Base-by-base conservation (phyloP, 2,797 vertebrate species). In the Gorsachius magnificus region DNA sequence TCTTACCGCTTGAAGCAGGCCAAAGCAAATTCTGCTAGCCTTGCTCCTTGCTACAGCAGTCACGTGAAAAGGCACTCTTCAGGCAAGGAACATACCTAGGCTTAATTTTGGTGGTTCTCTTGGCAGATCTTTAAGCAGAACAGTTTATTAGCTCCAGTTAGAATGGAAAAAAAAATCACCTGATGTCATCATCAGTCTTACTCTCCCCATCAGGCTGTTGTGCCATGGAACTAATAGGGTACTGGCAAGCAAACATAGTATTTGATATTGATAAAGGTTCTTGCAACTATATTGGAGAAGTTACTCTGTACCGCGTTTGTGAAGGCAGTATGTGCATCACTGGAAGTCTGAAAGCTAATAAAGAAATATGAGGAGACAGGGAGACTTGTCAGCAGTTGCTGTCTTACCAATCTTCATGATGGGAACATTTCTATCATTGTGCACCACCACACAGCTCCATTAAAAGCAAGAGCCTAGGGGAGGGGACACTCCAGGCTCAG, bases 271-370 rank as follows among this genome's bases (percentile, higher is more conserved):
- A 98, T 97, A 65, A 98, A 98, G 66, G 97, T 98, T 95, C 98
- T 98, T 20, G 98, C 98, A 88, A 98, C 98, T 28, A 95, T 26
- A 6, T 98, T 97, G 0, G 98, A 97, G 21, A 98, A 96, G 33
- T 98, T 98, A 84, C 98, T 99, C 95, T 98, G 98, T 94, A 98
- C 98, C 13, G 98, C 98, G 96, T 98, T 99, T 11, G 89, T 97
- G 95, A 99, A 98, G 98, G 98, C 98, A 92, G 98, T 98, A 94
- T 98, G 97, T 25, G 97, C 96, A 8, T 98, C 97, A 91, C 98
- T 96, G 1, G 98, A 98, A 51, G 95, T 91, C 98, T 99, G 84
- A 45, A 96, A 84, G n/a, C 71, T 69, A 97, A 80, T 89, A 66
- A 84, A 84, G 74, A 89, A 91, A 48, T 45, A 84, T 16, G 57